These are phyloP conservation scores for Aphelocoma coerulescens DNA, from an alignment of 2,113 vertebrate genomes.

Conservation along the genomic window DNA sequence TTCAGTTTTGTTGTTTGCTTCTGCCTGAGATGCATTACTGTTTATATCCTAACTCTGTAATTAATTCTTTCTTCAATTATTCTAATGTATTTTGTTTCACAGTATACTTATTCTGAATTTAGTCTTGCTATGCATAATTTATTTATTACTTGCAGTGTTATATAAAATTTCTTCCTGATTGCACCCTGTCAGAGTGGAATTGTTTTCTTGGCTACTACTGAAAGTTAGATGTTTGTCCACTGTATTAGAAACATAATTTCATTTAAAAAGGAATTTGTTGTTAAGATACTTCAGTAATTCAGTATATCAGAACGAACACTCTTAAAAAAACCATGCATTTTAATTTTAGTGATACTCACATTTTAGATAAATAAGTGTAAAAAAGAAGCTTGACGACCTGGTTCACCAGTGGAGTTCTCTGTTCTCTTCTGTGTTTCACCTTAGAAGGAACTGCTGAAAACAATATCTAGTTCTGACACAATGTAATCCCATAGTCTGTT, in stretches of 20 bases:
- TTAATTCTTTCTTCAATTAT: constrained; percentile 42
- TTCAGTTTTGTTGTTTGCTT: constrained; percentile 50
- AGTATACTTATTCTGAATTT: constrained; percentile 50
- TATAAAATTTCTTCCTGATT: constrained; percentile 61
- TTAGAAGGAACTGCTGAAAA: not conserved
- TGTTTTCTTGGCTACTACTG: constrained; percentile 26
- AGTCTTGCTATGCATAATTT: constrained; percentile 61
- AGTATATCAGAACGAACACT: not conserved
- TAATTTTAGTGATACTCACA: not conserved
- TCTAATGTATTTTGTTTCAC: constrained; percentile 58
- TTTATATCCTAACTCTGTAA: constrained; percentile 52
- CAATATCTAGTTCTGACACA: not conserved
- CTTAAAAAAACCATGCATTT: not conserved
- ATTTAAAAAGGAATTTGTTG: not conserved
- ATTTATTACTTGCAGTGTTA: constrained; percentile 59
- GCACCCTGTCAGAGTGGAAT: constrained; percentile 48
- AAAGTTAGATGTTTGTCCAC: not conserved
- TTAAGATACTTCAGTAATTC: not conserved
- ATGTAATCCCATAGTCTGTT: not conserved
- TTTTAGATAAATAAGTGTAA: not conserved
- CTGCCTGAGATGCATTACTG: constrained; percentile 53
- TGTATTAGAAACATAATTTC: not conserved
- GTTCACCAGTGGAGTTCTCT: not conserved
- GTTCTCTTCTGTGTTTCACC: not conserved
- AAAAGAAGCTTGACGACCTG: not conserved